Evolutionary conservation across 2,888 invertebrate genomes (phyloP).

Genomic region (Pollenia labialis): DNA sequence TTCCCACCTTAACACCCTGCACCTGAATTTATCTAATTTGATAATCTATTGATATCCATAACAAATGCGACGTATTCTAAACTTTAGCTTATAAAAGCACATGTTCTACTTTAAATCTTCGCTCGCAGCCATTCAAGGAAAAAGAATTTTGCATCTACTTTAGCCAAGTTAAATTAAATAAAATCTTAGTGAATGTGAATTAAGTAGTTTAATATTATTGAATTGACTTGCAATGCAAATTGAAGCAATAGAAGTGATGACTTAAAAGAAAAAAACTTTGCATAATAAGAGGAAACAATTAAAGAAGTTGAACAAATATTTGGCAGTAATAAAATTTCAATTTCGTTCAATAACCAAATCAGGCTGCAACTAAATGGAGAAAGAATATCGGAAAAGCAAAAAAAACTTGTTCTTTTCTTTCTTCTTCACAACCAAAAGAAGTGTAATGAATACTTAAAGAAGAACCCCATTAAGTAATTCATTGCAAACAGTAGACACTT

Average conservation of each 20-base stretch:
- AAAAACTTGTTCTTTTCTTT: no score
- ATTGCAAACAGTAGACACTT: background rate
- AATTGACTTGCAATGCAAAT: slow-evolving; percentile 27
- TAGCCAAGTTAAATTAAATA: background rate
- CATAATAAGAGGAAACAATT: slow-evolving; percentile 5
- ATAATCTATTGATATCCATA: no score
- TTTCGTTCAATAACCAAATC: background rate
- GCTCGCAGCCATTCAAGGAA: background rate
- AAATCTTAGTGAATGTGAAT: slow-evolving; percentile 12
- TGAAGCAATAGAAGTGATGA: background rate
- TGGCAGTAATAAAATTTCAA: background rate
- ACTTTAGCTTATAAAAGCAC: background rate
- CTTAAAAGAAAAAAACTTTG: background rate
- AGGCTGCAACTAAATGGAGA: no score
- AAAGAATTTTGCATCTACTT: background rate
- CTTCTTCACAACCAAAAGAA: no score
- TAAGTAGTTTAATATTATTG: slow-evolving; percentile 19
- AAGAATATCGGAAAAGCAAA: no score
- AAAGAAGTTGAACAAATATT: background rate
- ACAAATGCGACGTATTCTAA: background rate
- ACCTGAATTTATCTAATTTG: no score
- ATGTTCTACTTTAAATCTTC: background rate
- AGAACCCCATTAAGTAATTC: background rate
- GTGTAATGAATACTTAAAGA: background rate
- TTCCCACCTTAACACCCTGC: no score